Conservation (phyloP, 1,140 invertebrate genomes). For the Diachasma alloeum region DNA sequence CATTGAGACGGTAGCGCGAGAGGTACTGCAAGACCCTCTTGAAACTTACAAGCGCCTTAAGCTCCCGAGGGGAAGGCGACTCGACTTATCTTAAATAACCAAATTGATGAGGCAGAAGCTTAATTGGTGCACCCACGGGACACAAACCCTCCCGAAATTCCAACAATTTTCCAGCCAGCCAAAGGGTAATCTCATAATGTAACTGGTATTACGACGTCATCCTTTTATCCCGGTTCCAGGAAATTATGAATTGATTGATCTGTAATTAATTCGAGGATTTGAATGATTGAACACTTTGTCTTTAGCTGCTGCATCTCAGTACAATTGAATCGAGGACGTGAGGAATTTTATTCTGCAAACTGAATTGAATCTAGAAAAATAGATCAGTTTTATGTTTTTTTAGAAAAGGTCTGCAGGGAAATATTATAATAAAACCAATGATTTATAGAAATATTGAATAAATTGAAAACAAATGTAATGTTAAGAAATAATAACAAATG, state of each 20-base stretch:
- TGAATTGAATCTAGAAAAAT: too few species aligned
- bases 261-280: neutral
- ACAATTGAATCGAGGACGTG: too few species aligned
- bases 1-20: neutral
- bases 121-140: constrained; percentile 30
- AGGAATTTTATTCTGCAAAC: too few species aligned
- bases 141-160: neutral
- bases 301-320: too few species aligned
- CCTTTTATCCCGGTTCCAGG: neutral
- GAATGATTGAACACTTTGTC: neutral
- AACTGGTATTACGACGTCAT: neutral
- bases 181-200: constrained; percentile 12
- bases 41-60: constrained; percentile 38
- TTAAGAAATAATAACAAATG: too few species aligned
- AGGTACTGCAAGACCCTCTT: constrained; percentile 7
- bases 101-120: constrained; percentile 41
- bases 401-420: too few species aligned
- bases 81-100: constrained; percentile 41
- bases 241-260: neutral
- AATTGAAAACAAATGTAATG: too few species aligned
- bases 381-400: too few species aligned
- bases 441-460: too few species aligned
- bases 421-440: too few species aligned
- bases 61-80: constrained; percentile 19
- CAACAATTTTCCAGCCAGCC: neutral